A percentile compares a stretch with the other conserved stretches of the same genome.
phyloP scores from a whole-genome alignment of 2,888 invertebrate species.

The Polymixis lichenea region DNA sequence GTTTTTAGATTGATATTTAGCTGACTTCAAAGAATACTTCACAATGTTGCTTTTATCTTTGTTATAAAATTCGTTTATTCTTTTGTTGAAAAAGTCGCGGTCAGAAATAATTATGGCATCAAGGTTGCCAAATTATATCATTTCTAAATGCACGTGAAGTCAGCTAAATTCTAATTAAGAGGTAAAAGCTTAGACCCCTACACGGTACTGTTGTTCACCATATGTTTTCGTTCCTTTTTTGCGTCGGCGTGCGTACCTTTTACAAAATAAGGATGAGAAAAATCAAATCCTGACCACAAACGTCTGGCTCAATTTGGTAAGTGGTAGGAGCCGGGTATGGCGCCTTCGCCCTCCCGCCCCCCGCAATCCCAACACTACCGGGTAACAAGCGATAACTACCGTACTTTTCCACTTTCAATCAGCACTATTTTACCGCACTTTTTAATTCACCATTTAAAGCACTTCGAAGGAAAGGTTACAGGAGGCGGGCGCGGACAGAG shows the following conservation, averaged over 20 bases:
- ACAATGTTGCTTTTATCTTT: constrained; percentile 25
- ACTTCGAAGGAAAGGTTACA: constrained; percentile 74
- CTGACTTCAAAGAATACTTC: constrained; percentile 57
- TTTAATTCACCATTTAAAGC: constrained; percentile 68
- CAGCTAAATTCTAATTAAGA: constrained; percentile 53
- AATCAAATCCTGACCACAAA: constrained; percentile 99
- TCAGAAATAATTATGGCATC: constrained; percentile 9
- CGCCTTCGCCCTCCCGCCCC: constrained; percentile 85
- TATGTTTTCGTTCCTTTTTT: constrained; percentile 89
- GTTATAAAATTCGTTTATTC: constrained; percentile 33
- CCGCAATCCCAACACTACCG: constrained; percentile 68
- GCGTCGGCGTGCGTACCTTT: constrained; percentile 92
- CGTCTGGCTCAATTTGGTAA: constrained; percentile 99
- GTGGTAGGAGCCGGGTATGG: constrained; percentile 91
- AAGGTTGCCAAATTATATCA: not conserved
- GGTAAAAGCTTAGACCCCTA: constrained; percentile 64
- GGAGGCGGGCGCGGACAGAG: constrained; percentile 84
- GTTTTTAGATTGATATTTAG: constrained; percentile 64
- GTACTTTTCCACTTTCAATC: constrained; percentile 64
- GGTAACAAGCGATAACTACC: constrained; percentile 61
- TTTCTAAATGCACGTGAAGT: constrained; percentile 40
- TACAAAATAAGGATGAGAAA: constrained; percentile 97
- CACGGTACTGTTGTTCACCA: constrained; percentile 81
- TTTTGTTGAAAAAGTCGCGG: constrained; percentile 28
- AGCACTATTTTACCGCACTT: constrained; percentile 68